Evolutionary conservation across 2,113 vertebrate species (phyloP).

Genomic region (Macroglossus sobrinus): DNA sequence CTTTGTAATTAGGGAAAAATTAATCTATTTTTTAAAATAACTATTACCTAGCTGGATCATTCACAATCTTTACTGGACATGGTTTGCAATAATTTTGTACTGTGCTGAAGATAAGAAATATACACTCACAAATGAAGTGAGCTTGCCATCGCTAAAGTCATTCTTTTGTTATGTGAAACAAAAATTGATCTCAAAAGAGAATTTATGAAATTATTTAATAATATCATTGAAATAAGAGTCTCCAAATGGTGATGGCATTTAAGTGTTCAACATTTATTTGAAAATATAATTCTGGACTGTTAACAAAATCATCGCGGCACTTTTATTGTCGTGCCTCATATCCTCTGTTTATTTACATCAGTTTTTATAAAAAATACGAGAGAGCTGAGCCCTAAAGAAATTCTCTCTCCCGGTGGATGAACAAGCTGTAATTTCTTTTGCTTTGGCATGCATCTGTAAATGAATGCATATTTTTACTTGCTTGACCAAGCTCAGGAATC

Average conservation of each 20-base stretch:
- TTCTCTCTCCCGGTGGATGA: neutral
- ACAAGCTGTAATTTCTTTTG: slow-evolving; percentile 59
- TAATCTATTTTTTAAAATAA: neutral
- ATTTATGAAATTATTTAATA: slow-evolving; percentile 17
- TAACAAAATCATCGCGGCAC: slow-evolving; percentile 27
- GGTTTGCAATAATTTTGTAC: neutral
- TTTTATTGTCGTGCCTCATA: neutral
- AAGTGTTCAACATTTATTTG: neutral
- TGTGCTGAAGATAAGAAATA: slow-evolving; percentile 20
- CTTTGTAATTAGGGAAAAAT: neutral
- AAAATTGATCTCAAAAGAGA: neutral
- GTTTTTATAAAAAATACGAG: slow-evolving; percentile 37
- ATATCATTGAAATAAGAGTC: neutral
- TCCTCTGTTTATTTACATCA: slow-evolving; percentile 36
- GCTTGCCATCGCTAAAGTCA: neutral
- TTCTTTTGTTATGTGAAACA: neutral
- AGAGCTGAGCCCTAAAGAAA: slow-evolving; percentile 38
- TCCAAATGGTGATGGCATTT: neutral
- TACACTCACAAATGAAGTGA: neutral
- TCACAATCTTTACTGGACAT: neutral
- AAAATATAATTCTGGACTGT: neutral
- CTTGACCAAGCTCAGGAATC: slow-evolving; percentile 64
- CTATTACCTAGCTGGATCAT: neutral
- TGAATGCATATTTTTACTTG: slow-evolving; percentile 57
- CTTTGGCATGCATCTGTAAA: slow-evolving; percentile 49